Base-by-base conservation (phyloP, 2,113 vertebrate species). In the Stictonetta naevosa region DNA sequence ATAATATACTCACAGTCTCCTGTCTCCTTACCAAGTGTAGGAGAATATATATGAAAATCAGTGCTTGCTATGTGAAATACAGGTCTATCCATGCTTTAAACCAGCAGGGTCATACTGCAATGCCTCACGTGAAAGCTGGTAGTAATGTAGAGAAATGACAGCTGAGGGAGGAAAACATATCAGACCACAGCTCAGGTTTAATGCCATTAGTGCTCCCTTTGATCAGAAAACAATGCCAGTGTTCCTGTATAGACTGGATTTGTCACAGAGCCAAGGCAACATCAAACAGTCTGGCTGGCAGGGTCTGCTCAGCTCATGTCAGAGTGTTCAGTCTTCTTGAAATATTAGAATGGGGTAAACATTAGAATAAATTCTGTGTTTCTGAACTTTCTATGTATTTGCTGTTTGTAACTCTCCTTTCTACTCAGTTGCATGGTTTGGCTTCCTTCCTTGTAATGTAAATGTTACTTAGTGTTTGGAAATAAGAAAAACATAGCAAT, bases 221-320 rank as follows among this genome's bases (percentile, higher is more conserved):
- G 88, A 86, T 93, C 76, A 83, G 76, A 72, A 86, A 56, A 81
- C 38, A 74, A 53, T 56, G 73, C 68, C 60, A 53, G 7, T 1
- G 0, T 72, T 77, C 80, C 81, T 91, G 56, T 34, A 56, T 4
- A 6, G 74, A 15, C 73, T 71, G 68, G 56, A 56, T 80, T 78
- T 81, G 90, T 86, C 80, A 75, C 42, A 56, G 34, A 68, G 95
- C 92, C 95, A 92, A 2, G 1, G 2, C 52, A 42, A 72, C 60
- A 81, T 90, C 92, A 95, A 92, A 80, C 60, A 55, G 33, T 28
- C 79, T 46, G 78, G 23, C 71, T 86, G 87, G 78, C 67, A 94
- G 67, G 69, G 34, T n/a, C 72, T 77, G 28, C 55, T 73, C 75
- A 59, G 28, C 21, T 75, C 71, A 29, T 86, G 76, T 90, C 82